phyloP scores from a whole-genome alignment of 2,888 invertebrate species.

The Caenorhabditis japonica region DNA sequence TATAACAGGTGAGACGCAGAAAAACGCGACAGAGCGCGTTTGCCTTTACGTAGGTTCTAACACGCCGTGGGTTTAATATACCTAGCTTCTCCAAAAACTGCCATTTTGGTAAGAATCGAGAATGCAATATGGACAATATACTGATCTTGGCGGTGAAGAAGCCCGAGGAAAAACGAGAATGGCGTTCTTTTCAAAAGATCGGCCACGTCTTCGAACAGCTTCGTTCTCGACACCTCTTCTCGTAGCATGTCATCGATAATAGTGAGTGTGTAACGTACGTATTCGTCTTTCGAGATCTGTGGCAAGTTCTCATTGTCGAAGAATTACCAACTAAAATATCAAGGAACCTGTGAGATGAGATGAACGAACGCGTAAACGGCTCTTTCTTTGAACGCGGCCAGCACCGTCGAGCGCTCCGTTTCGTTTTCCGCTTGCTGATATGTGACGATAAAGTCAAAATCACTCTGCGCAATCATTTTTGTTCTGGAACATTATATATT shows the following conservation, averaged over 20 bases:
- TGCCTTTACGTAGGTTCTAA: too few relatives aligned
- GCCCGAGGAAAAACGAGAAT: constrained; percentile 36
- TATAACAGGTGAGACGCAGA: too few relatives aligned
- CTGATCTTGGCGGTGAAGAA: constrained; percentile 39
- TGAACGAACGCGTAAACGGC: constrained; percentile 50
- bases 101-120: constrained; percentile 40
- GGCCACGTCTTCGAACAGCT: constrained; percentile 42
- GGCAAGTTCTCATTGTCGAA: too few relatives aligned
- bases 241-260: constrained; percentile 42
- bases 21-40: too few relatives aligned
- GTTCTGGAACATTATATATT: constrained; percentile 11
- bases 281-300: constrained; percentile 48
- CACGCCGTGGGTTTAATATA: too few relatives aligned
- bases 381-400: constrained; percentile 38
- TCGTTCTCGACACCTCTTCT: constrained; percentile 36
- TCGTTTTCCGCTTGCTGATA: constrained; percentile 36
- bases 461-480: constrained; percentile 44
- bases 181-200: constrained; percentile 35
- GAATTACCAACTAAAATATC: too few relatives aligned
- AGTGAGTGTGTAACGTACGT: constrained; percentile 37
- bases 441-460: constrained; percentile 47
- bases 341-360: constrained; percentile 37
- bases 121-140: constrained; percentile 39
- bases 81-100: constrained; percentile 27
- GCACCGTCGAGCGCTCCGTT: constrained; percentile 23